These are phyloP conservation scores for Ptilodon capucinus DNA, from an alignment of 2,888 invertebrate species.

Conservation along the genomic window DNA sequence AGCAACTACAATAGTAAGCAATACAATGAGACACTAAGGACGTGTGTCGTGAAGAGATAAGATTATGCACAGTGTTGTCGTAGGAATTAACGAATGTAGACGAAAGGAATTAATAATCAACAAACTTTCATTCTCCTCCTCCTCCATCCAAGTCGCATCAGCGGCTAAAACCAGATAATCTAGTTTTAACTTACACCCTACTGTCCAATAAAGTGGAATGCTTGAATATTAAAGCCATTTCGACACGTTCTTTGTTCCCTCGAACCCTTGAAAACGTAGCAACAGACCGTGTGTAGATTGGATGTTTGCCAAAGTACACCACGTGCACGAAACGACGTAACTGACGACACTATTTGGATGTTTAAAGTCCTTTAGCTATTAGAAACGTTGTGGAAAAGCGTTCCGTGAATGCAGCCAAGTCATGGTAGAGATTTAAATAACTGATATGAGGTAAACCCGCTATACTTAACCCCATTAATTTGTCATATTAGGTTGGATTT, in stretches of 20 bases:
- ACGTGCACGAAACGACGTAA: constrained; percentile 26
- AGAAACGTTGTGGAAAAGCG: constrained; percentile 25
- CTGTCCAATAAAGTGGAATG: constrained; percentile 12
- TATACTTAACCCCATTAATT: neutral
- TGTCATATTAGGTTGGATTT: neutral
- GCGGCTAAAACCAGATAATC: too few relatives aligned
- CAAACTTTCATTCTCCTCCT: constrained; percentile 7
- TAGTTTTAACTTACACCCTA: too few relatives aligned
- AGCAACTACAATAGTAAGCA: too few relatives aligned
- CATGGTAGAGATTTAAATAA: constrained; percentile 12
- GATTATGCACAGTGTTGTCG: too few relatives aligned
- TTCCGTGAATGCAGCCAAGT: constrained; percentile 21
- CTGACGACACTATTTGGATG: constrained; percentile 22
- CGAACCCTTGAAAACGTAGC: constrained; percentile 44
- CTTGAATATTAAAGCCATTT: constrained; percentile 32
- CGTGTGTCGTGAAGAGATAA: too few relatives aligned
- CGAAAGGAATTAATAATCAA: neutral
- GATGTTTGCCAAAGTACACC: constrained; percentile 29
- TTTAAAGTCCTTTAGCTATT: constrained; percentile 31
- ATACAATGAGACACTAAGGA: too few relatives aligned
- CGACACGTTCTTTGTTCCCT: constrained; percentile 51
- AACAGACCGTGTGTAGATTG: constrained; percentile 49
- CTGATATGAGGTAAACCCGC: constrained; percentile 1
- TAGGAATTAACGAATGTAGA: too few relatives aligned
- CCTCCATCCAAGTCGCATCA: too few relatives aligned